Conservation (phyloP, 2,888 invertebrate genomes). For the Acleris holmiana region DNA sequence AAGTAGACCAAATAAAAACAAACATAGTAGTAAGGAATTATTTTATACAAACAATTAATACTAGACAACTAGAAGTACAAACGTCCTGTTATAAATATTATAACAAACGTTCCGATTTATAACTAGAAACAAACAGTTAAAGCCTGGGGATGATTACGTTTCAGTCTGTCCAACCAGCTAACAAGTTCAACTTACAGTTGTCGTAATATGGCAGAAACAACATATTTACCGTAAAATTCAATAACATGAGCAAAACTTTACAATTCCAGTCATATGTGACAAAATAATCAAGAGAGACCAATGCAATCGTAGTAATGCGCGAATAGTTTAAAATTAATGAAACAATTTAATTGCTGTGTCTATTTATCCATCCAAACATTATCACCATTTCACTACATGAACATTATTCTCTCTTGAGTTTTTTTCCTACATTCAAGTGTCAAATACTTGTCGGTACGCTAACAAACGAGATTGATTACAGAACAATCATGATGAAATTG, state of each 20-base stretch:
- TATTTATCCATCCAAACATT: no score
- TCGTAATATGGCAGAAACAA: conserved; percentile 34
- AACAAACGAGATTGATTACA: conserved; percentile 10
- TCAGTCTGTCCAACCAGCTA: conserved; percentile 26
- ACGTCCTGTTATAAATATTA: conserved; percentile 75
- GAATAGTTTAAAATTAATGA: no score
- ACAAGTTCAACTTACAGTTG: conserved; percentile 23
- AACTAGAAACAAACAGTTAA: conserved; percentile 41
- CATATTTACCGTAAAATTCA: conserved; percentile 16
- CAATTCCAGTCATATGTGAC: not conserved
- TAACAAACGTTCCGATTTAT: conserved; percentile 59
- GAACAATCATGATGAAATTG: conserved; percentile 16
- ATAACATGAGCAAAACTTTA: conserved; percentile 6
- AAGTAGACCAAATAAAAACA: conserved; percentile 25
- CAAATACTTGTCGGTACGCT: conserved; percentile 2
- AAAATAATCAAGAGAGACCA: no score
- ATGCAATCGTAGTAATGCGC: no score
- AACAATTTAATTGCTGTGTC: no score
- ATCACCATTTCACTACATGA: no score
- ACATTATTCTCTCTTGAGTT: no score
- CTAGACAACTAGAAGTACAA: conserved; percentile 44
- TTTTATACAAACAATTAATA: conserved; percentile 44
- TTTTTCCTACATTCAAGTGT: conserved; percentile 4
- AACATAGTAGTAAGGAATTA: not conserved
- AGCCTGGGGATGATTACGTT: conserved; percentile 28